These are phyloP conservation scores for Poeciliopsis turneri DNA, from an alignment of 2,797 vertebrate species.

Conservation along the genomic window DNA sequence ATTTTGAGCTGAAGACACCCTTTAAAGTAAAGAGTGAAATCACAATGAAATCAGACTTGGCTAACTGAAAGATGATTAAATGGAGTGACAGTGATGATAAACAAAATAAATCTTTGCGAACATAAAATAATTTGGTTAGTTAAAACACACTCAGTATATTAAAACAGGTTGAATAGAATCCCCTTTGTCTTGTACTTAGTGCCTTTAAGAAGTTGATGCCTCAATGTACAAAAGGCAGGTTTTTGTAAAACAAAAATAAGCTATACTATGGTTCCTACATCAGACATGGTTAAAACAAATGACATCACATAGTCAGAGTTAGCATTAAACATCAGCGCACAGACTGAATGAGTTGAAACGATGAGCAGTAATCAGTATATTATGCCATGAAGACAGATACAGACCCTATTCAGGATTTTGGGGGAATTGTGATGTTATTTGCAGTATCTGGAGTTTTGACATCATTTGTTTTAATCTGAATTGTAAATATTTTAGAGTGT, in stretches of 20 bases:
- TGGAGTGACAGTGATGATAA: background rate
- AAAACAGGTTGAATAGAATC: background rate
- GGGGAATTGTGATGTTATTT: slow-evolving; percentile 13
- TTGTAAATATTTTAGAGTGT: slow-evolving; percentile 16
- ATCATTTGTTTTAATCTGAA: slow-evolving; percentile 44
- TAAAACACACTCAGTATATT: background rate
- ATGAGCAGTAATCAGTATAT: slow-evolving; percentile 30
- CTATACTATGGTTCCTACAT: slow-evolving; percentile 35
- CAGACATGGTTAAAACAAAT: slow-evolving; percentile 64
- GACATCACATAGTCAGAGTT: slow-evolving; percentile 40
- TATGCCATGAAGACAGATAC: slow-evolving; percentile 36
- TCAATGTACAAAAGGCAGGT: background rate
- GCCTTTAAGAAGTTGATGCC: background rate
- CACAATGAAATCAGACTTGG: background rate
- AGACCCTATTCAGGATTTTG: slow-evolving; percentile 34
- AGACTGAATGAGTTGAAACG: slow-evolving; percentile 28
- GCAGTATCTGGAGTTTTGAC: slow-evolving; percentile 37
- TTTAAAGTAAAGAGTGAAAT: background rate
- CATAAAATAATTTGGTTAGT: background rate
- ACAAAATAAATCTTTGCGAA: background rate
- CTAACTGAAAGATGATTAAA: background rate
- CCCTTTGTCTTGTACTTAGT: background rate
- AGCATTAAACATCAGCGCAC: slow-evolving; percentile 32
- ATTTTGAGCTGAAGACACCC: background rate
- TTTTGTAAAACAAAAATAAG: background rate